Base-by-base conservation (phyloP, 1,140 invertebrate genomes). In the Saccostrea glomerata region DNA sequence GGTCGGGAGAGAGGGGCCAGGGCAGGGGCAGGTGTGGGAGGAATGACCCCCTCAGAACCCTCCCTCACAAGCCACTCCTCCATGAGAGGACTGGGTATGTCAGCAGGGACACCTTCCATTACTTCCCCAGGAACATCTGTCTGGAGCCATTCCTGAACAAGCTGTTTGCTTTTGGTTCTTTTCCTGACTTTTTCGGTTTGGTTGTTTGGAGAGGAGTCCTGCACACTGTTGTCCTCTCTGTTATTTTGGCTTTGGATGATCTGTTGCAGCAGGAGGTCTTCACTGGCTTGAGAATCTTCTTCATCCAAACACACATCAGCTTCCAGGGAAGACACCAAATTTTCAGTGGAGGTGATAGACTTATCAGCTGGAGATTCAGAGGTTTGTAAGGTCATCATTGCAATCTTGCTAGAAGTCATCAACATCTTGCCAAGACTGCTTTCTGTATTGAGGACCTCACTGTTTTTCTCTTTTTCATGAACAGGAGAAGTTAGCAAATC, bases 131-230 rank as follows among this genome's bases (percentile, higher is more conserved):
- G 23, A 23, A 84, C 54, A 55, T 84, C 82, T n/a, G 82, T 55
- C 82, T 84, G 40, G 7, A 84, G 20, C 82, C 82, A 84, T n/a
- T 84, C 82, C 82, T 84, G 82, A 55, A 84, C 82, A 4, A 84
- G n/a, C 54, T 84, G 82, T 23, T 84, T 84, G 20, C 82, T 84
- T 56, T 84, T 84, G 82, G 20, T n/a, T 56, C 82, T 47, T 55
- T 84, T 84, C 17, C 82, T 84, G 5, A 56, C 40, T 56, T 84
- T 84, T 13, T 55, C 82, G 17, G 17, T 84, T 55, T n/a, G 54
- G n/a, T 20, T 84, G 20, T 84, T 40, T 13, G 40, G 82, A 84
- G 82, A 55, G 55, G 82, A 84, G 17, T 84, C 82, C 13, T 54
- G 40, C n/a, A 55, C 54, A n/a, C 20, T 84, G 40, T 5, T 36